Evolutionary conservation across 2,888 invertebrate genomes (phyloP).

Genomic region (Synanthedon tipuliformis): DNA sequence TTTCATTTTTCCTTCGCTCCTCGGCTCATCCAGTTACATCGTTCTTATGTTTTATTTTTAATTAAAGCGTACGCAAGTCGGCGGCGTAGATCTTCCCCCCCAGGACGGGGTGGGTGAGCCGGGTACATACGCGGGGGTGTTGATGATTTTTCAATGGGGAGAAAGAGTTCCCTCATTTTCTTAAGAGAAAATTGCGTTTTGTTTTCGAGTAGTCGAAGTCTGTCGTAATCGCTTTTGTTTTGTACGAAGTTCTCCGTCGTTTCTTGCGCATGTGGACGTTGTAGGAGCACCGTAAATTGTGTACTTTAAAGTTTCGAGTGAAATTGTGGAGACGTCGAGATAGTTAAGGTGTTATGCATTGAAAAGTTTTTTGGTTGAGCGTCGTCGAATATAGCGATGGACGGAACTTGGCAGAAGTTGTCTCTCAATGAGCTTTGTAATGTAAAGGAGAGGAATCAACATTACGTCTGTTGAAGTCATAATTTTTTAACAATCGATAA

Average conservation of each 20-base stretch:
- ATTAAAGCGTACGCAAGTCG: conserved; percentile 72
- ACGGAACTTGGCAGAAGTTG: background rate
- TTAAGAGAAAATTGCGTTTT: conserved; percentile 72
- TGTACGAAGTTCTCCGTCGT: conserved; percentile 47
- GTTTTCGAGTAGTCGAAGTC: conserved; percentile 71
- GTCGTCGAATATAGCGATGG: too few relatives aligned
- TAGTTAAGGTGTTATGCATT: conserved; percentile 43
- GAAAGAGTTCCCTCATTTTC: conserved; percentile 72
- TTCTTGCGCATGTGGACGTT: conserved; percentile 51
- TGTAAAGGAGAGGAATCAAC: background rate
- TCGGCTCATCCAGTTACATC: conserved; percentile 71
- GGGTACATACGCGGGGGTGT: conserved; percentile 67
- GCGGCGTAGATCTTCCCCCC: conserved; percentile 64
- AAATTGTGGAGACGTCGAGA: conserved; percentile 39
- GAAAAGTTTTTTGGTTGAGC: conserved; percentile 16
- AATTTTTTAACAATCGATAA: too few relatives aligned
- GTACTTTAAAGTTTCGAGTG: conserved; percentile 55
- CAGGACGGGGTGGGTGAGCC: conserved; percentile 29
- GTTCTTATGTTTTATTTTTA: conserved; percentile 72
- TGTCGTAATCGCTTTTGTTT: conserved; percentile 70
- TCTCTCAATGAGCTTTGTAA: background rate
- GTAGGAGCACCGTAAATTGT: conserved; percentile 48
- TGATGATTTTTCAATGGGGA: conserved; percentile 72
- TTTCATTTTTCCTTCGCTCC: conserved; percentile 71
- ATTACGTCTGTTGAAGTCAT: too few relatives aligned